These are phyloP conservation scores for Hirtodrosophila cameraria DNA, from an alignment of 2,888 invertebrate genomes.

Conservation along the genomic window DNA sequence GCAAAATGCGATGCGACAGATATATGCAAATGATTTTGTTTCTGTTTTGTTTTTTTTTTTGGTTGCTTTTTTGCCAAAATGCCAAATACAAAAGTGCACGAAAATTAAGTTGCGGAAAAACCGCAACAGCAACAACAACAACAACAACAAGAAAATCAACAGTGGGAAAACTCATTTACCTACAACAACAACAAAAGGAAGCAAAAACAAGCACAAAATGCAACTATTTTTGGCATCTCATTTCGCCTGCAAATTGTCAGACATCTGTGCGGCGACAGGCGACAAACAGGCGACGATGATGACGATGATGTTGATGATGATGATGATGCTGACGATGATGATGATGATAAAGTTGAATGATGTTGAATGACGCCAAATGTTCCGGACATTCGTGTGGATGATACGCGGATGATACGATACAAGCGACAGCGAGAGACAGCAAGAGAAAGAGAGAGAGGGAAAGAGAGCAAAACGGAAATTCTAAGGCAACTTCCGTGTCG, in stretches of 20 bases:
- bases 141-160: slow-evolving; percentile 33
- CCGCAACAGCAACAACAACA: slow-evolving; percentile 22
- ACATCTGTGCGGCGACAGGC: slow-evolving; percentile 45
- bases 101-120: slow-evolving; percentile 62
- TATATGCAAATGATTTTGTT: slow-evolving; percentile 52
- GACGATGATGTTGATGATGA: slow-evolving; percentile 14
- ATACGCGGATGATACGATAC: too few relatives aligned
- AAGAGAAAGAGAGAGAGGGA: too few relatives aligned
- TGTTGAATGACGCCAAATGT: too few relatives aligned
- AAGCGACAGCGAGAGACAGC: slow-evolving; percentile 31
- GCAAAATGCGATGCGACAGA: slow-evolving; percentile 19
- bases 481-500: slow-evolving; percentile 70
- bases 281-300: slow-evolving; percentile 56
- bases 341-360: too few relatives aligned
- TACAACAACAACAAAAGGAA: slow-evolving; percentile 36
- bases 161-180: slow-evolving; percentile 66
- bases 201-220: slow-evolving; percentile 60
- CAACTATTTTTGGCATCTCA: slow-evolving; percentile 73
- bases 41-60: too few relatives aligned
- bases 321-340: slow-evolving; percentile 16
- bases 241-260: slow-evolving; percentile 60
- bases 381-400: too few relatives aligned
- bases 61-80: slow-evolving; percentile 40
- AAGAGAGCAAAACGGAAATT: slow-evolving; percentile 68
- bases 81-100: slow-evolving; percentile 49